Percentiles rank a stretch among this genome's conserved stretches.
Conservation (phyloP, 2,113 vertebrate genomes). For the Laterallus jamaicensis region DNA sequence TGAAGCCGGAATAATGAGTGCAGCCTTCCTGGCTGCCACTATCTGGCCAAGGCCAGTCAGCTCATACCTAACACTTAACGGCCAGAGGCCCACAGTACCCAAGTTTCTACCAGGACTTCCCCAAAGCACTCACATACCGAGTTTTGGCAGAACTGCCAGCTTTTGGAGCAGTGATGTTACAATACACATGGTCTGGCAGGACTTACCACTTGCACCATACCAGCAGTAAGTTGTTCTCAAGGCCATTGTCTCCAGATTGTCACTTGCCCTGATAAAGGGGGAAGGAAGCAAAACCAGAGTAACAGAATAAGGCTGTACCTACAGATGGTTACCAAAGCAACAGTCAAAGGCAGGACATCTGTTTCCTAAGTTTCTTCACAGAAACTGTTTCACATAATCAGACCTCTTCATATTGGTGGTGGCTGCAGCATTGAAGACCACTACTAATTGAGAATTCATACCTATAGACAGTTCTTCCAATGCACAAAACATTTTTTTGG, state of each 20-base stretch:
- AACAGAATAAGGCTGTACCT: neutral
- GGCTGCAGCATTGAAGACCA: neutral
- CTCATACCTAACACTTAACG: neutral
- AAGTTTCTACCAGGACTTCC: neutral
- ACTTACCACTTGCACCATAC: neutral
- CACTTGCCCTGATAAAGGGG: neutral
- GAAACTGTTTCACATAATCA: neutral
- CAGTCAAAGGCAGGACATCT: neutral
- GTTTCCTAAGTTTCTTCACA: neutral
- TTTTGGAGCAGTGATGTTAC: neutral
- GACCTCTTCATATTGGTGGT: neutral
- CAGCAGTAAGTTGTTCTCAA: neutral
- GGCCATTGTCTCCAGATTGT: neutral
- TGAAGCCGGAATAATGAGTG: neutral
- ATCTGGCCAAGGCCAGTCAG: neutral
- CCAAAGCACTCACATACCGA: neutral
- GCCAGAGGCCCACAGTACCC: neutral
- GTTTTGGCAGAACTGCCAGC: neutral
- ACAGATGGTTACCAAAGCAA: neutral
- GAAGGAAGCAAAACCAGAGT: neutral
- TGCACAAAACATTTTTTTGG: neutral
- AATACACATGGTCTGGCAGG: neutral
- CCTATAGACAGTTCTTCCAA: neutral
- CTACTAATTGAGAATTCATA: neutral
- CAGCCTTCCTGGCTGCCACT: neutral